phyloP scores from a whole-genome alignment of 2,113 vertebrate genomes.

The Trematomus loennbergii region DNA sequence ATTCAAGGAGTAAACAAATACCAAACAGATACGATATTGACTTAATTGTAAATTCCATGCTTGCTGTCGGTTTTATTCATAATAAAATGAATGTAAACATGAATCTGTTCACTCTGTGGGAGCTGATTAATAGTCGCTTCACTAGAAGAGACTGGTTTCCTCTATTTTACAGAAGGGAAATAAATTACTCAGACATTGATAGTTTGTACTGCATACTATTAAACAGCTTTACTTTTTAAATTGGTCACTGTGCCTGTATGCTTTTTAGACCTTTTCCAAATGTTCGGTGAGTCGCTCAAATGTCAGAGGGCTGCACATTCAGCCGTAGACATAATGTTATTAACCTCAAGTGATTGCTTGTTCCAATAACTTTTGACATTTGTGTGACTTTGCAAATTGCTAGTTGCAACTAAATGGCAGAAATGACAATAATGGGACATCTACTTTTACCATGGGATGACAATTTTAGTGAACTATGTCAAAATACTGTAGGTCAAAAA shows the following conservation, averaged over 20 bases:
- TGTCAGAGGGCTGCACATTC: conserved; percentile 67
- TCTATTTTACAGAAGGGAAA: conserved; percentile 11
- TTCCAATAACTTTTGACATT: conserved; percentile 70
- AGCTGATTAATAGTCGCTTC: neutral
- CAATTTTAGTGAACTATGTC: conserved; percentile 33
- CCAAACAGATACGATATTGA: neutral
- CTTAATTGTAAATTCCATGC: neutral
- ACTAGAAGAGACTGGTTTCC: too few species aligned
- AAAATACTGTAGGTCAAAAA: conserved; percentile 28
- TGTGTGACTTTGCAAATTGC: conserved; percentile 68
- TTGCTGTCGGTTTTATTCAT: neutral
- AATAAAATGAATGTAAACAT: neutral
- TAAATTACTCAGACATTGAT: conserved; percentile 6
- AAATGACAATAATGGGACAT: conserved; percentile 33
- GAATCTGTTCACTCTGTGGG: neutral
- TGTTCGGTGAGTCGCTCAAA: conserved; percentile 72
- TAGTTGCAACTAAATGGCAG: conserved; percentile 52
- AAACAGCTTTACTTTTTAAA: conserved; percentile 9
- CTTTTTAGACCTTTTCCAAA: conserved; percentile 62
- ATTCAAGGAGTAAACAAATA: neutral
- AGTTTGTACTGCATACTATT: neutral
- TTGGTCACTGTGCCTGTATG: conserved; percentile 9
- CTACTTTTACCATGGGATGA: conserved; percentile 6
- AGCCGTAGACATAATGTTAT: conserved; percentile 71
- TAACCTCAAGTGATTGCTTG: conserved; percentile 72